Percentiles rank a stretch among this genome's conserved stretches.
Conservation (phyloP, 2,797 vertebrate genomes). For the Urosaurus nigricauda region DNA sequence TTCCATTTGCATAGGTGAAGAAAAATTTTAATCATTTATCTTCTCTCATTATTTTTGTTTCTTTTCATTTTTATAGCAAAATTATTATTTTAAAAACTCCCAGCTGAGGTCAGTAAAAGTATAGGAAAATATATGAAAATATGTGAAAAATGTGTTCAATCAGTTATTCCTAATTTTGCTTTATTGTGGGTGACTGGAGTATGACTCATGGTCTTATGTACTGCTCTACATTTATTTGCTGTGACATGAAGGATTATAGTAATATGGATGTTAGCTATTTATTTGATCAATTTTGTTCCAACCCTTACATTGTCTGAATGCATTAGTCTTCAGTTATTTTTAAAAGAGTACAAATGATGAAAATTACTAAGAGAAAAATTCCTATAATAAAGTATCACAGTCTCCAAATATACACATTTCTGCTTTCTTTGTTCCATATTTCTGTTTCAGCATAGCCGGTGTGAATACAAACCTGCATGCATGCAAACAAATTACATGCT, state of each 20-base stretch:
- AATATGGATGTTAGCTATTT: background rate
- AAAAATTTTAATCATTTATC: conserved; percentile 5
- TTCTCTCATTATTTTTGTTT: background rate
- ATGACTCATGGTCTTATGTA: conserved; percentile 29
- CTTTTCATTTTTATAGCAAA: conserved; percentile 5
- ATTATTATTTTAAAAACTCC: background rate
- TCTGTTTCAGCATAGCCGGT: background rate
- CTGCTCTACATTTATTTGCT: conserved; percentile 4
- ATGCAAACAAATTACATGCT: background rate
- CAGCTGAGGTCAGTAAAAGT: background rate
- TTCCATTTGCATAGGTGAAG: background rate
- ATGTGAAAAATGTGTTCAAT: conserved; percentile 17
- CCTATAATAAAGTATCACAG: background rate
- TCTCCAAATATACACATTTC: background rate
- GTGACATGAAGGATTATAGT: conserved; percentile 29
- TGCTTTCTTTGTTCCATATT: conserved; percentile 5
- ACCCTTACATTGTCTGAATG: background rate
- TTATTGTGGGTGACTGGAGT: conserved; percentile 9
- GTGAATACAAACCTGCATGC: conserved; percentile 21
- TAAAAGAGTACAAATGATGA: background rate
- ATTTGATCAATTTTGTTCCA: conserved; percentile 12
- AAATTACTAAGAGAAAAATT: background rate
- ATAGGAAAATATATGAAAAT: conserved; percentile 18
- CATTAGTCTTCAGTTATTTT: background rate
- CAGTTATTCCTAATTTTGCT: conserved; percentile 27